Base-by-base conservation (phyloP, 1,140 invertebrate species). In the Atta texana region DNA sequence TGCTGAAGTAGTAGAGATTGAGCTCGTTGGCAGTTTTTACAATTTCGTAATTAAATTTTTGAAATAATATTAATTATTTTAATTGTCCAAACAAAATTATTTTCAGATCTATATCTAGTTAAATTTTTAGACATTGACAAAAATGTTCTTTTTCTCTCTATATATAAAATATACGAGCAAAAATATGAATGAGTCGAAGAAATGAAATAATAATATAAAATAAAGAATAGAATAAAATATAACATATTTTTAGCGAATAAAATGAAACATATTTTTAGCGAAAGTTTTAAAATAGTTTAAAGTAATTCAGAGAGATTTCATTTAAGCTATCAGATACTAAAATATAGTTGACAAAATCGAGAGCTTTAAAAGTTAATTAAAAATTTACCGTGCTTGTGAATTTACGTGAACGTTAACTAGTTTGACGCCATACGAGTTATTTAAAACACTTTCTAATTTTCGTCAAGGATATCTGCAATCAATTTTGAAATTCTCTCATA, bases 401-500 rank as follows among this genome's bases (percentile, higher is more conserved):
- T 63, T 44, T 1, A 24, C 16, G 31, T 55, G 14, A 28, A 31
- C 21, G 39, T 24, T n/a, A 31, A 44, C 21, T 63, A 77, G 16
- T 49, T 14, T 66, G 18, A 34, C 10, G 24, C 14, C 74, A 7
- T n/a, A n/a, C 21, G 39, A 44, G 16, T 63, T 49, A 77, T 63
- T 76, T 44, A 28, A 64, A 31, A 66, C 12, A 8, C 7, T 21
- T 53, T 31, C n/a, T 31, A 44, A 77, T 64, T 53, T 53, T 68
- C 12, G 14, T 51, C 44, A 53, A 68, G 28, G 16, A 28, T 63
- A 24, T 28, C 16, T 12, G 21, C n/a, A 55, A 34, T 80, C 66
- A 66, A 68, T 24, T 16, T n/a, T 16, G 39, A 66, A 80, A 34
- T 31, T 68, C 31, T 68, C 59, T 51, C 21, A 18, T 55, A 34